Percentiles rank a stretch among this genome's conserved stretches.
Conservation (phyloP, 1,140 invertebrate genomes). For the Panagrolaimus sp. region DNA sequence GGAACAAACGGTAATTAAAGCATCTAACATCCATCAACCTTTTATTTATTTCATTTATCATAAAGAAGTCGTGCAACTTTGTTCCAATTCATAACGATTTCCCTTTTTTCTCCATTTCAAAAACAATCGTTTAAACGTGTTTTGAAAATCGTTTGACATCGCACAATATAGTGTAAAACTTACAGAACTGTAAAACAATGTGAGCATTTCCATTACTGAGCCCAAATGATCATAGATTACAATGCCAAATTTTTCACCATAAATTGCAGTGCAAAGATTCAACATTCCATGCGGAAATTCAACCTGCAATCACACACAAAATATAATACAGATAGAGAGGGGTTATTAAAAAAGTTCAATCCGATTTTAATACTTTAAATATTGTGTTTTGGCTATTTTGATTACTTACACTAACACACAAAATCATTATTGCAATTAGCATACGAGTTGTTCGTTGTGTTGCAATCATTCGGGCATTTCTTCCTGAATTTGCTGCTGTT, state of each 20-base stretch:
- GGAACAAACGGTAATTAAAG: too few relatives aligned
- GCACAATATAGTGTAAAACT: slow-evolving; percentile 10
- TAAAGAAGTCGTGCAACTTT: neutral
- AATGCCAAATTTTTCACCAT: slow-evolving; percentile 1
- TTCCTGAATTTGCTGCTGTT: neutral
- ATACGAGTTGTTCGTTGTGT: slow-evolving; percentile 12
- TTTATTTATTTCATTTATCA: too few relatives aligned
- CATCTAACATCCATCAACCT: too few relatives aligned
- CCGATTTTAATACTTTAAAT: neutral
- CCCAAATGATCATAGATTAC: slow-evolving; percentile 13
- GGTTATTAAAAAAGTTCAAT: too few relatives aligned
- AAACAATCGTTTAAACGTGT: neutral
- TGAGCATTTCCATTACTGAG: slow-evolving; percentile 4
- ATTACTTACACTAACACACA: slow-evolving; percentile 8
- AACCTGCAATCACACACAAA: too few relatives aligned
- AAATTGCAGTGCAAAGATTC: slow-evolving; percentile 1
- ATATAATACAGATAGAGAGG: neutral
- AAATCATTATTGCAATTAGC: slow-evolving; percentile 9
- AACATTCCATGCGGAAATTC: slow-evolving; percentile 9
- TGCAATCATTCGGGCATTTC: neutral
- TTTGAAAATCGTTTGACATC: slow-evolving; percentile 13
- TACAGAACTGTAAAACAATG: slow-evolving; percentile 17
- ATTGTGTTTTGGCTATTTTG: too few relatives aligned
- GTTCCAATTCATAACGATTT: neutral
- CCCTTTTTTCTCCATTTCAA: neutral